These are phyloP conservation scores for Prunella strophiata DNA, from an alignment of 2,797 vertebrate species.

Conservation along the genomic window DNA sequence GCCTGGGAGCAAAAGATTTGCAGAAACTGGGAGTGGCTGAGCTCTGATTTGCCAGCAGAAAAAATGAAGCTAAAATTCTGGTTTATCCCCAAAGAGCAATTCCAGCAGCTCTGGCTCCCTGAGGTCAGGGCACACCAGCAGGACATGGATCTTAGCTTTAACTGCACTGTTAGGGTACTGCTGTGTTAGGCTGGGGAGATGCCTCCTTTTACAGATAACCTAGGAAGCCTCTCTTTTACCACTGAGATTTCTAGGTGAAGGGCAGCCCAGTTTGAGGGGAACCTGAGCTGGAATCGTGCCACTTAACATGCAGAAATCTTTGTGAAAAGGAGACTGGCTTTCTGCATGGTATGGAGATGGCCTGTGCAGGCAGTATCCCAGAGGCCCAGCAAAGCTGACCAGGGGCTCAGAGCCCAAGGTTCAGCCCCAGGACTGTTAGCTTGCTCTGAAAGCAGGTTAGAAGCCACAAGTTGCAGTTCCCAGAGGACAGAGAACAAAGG, in stretches of 20 bases:
- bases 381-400: background rate
- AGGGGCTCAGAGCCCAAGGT: background rate
- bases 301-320: background rate
- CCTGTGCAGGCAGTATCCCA: background rate
- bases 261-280: background rate
- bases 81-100: background rate
- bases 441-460: background rate
- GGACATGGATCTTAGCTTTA: background rate
- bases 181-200: background rate
- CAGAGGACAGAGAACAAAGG: background rate
- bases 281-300: background rate
- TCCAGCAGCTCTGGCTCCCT: background rate
- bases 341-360: background rate
- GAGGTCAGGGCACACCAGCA: background rate
- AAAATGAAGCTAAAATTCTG: background rate
- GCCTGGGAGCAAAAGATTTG: background rate
- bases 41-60: background rate
- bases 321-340: background rate
- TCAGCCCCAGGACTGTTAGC: background rate
- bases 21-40: background rate
- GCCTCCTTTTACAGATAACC: background rate
- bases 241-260: background rate
- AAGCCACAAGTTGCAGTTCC: background rate
- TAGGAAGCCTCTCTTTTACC: background rate
- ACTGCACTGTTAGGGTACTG: background rate